phyloP scores from a whole-genome alignment of 1,140 invertebrate genomes.

The Leguminivora glycinivorella region DNA sequence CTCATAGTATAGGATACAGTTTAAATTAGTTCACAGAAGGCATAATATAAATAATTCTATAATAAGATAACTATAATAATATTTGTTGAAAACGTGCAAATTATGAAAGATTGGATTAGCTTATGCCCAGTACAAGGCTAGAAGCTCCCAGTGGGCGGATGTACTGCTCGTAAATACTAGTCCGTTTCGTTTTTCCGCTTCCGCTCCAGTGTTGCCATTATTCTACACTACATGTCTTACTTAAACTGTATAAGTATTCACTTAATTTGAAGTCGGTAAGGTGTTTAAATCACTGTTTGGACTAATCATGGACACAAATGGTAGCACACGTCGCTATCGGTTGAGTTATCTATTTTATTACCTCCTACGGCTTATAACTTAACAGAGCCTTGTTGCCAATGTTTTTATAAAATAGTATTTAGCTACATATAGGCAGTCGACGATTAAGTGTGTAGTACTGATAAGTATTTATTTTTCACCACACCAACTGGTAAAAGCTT shows the following conservation, averaged over 20 bases:
- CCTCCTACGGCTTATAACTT: background rate
- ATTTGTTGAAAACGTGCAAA: slow-evolving; percentile 35
- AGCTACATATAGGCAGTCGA: too few relatives aligned
- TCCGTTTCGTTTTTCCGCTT: slow-evolving; percentile 72
- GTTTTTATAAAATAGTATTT: too few relatives aligned
- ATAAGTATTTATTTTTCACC: too few relatives aligned
- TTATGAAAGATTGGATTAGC: slow-evolving; percentile 35
- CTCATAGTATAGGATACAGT: too few relatives aligned
- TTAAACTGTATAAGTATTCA: slow-evolving; percentile 46
- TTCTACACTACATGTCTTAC: slow-evolving; percentile 70
- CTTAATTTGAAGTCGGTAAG: slow-evolving; percentile 42
- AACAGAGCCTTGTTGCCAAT: background rate
- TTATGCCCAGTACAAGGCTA: slow-evolving; percentile 42
- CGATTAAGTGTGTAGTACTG: too few relatives aligned
- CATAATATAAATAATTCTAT: too few relatives aligned
- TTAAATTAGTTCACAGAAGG: too few relatives aligned
- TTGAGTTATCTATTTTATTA: slow-evolving; percentile 9
- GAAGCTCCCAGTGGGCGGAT: slow-evolving; percentile 58
- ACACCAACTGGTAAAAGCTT: too few relatives aligned
- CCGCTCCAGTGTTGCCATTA: slow-evolving; percentile 68
- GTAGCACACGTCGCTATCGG: slow-evolving; percentile 15
- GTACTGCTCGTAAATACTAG: slow-evolving; percentile 67
- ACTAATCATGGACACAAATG: slow-evolving; percentile 12
- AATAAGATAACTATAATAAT: too few relatives aligned
- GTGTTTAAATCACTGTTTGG: slow-evolving; percentile 28